Conservation (phyloP, 1,140 invertebrate genomes). For the Sesamia nonagrioides region DNA sequence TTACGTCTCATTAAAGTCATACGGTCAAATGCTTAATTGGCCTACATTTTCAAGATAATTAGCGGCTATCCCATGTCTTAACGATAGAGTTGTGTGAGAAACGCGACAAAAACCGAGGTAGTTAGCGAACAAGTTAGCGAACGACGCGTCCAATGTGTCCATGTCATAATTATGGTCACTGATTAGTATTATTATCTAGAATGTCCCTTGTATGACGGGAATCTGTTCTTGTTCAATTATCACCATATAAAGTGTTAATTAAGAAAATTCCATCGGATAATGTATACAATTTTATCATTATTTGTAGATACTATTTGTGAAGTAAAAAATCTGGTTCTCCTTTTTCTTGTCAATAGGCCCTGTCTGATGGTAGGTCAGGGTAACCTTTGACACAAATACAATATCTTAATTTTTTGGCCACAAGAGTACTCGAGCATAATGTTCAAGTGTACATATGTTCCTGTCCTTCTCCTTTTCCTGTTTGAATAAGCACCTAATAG, state of each 20-base stretch:
- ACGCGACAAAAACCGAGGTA: not conserved
- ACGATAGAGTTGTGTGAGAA: constrained; percentile 35
- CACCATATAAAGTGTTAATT: constrained; percentile 32
- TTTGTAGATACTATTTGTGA: not conserved
- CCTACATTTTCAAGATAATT: constrained; percentile 46
- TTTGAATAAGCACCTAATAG: too few species aligned
- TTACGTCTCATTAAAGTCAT: constrained; percentile 48
- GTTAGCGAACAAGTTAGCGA: not conserved
- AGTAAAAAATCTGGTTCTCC: constrained; percentile 3
- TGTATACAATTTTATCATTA: constrained; percentile 14
- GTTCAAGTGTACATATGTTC: not conserved
- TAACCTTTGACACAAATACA: constrained; percentile 1
- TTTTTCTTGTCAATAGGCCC: constrained; percentile 3
- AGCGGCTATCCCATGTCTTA: constrained; percentile 44
- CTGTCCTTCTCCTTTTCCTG: too few species aligned
- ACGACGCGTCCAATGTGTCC: not conserved
- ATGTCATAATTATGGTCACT: constrained; percentile 3
- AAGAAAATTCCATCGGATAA: constrained; percentile 16
- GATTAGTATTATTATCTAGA: constrained; percentile 12
- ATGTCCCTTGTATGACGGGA: not conserved
- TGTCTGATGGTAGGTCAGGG: constrained; percentile 23
- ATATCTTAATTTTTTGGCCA: not conserved
- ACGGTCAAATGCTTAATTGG: constrained; percentile 47
- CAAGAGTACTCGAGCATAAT: not conserved
- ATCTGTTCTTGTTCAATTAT: constrained; percentile 11